These are phyloP conservation scores for Nebria ingens DNA, from an alignment of 1,140 invertebrate genomes.

Conservation along the genomic window DNA sequence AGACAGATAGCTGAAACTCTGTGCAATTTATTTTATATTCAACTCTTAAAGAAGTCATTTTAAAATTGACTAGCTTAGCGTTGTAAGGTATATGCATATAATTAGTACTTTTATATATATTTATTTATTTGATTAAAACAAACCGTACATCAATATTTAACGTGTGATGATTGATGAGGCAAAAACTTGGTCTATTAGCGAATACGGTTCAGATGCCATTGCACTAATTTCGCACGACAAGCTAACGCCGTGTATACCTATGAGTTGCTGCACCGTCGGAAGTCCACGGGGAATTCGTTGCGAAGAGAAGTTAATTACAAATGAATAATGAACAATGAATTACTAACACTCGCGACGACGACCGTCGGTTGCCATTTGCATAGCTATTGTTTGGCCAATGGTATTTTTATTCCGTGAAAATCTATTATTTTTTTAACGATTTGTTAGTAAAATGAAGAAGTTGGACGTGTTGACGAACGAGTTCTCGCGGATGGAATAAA, in stretches of 20 bases:
- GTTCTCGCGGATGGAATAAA: neutral
- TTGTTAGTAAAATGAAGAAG: slow-evolving; percentile 5
- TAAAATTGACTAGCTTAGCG: too few relatives aligned
- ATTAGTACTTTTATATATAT: too few relatives aligned
- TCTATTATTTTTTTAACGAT: slow-evolving; percentile 1
- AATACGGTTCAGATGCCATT: neutral
- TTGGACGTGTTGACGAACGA: neutral
- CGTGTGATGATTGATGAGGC: neutral
- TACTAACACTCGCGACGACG: slow-evolving; percentile 10
- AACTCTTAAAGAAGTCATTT: too few relatives aligned
- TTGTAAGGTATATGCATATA: too few relatives aligned
- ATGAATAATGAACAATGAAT: slow-evolving; percentile 21
- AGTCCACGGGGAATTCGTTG: neutral
- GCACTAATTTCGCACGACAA: neutral
- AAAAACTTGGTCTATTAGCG: neutral
- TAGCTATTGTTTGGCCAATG: slow-evolving; percentile 10
- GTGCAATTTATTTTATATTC: too few relatives aligned
- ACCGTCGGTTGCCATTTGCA: slow-evolving; percentile 12
- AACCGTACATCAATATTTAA: neutral
- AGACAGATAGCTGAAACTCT: too few relatives aligned
- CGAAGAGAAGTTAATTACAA: slow-evolving; percentile 17
- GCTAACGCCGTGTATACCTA: neutral
- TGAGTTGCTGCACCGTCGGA: neutral
- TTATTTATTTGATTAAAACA: too few relatives aligned
- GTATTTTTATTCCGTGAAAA: slow-evolving; percentile 3